A percentile compares a stretch with the other conserved stretches of the same genome.
phyloP scores from a whole-genome alignment of 2,888 invertebrate species.

The Drosophila hamatofila region DNA sequence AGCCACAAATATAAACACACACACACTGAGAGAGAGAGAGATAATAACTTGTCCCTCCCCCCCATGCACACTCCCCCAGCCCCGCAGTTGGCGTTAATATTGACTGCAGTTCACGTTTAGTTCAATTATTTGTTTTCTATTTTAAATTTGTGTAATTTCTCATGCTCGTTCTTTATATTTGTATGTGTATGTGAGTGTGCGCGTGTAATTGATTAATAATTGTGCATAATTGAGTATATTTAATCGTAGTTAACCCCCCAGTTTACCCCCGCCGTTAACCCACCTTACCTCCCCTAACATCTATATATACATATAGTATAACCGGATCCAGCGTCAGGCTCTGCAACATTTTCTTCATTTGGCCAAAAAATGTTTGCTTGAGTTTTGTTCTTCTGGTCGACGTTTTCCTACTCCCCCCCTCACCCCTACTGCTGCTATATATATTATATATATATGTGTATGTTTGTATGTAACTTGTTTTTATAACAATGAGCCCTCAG shows the following conservation, averaged over 20 bases:
- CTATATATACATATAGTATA: conserved; percentile 1
- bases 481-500: conserved; percentile 35
- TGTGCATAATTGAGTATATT: conserved; percentile 10
- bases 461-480: conserved; percentile 33
- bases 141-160: conserved; percentile 69
- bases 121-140: conserved; percentile 73
- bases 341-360: conserved; percentile 12
- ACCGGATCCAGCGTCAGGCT: conserved; percentile 10
- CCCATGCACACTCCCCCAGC: background rate
- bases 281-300: background rate
- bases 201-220: conserved; percentile 48
- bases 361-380: conserved; percentile 16
- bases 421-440: conserved; percentile 31
- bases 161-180: conserved; percentile 35
- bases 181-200: conserved; percentile 4
- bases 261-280: background rate
- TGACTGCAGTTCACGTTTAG: conserved; percentile 57
- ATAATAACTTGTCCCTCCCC: background rate
- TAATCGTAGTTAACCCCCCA: conserved; percentile 13
- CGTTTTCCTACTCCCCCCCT: background rate
- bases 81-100: conserved; percentile 14
- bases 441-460: conserved; percentile 33
- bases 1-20: background rate
- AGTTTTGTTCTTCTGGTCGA: conserved; percentile 20
- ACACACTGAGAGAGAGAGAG: background rate